Evolutionary conservation across 2,797 vertebrate genomes (phyloP), one percentile per base, ranked within the genome.

Genomic region (Ispidina lecontei): DNA sequence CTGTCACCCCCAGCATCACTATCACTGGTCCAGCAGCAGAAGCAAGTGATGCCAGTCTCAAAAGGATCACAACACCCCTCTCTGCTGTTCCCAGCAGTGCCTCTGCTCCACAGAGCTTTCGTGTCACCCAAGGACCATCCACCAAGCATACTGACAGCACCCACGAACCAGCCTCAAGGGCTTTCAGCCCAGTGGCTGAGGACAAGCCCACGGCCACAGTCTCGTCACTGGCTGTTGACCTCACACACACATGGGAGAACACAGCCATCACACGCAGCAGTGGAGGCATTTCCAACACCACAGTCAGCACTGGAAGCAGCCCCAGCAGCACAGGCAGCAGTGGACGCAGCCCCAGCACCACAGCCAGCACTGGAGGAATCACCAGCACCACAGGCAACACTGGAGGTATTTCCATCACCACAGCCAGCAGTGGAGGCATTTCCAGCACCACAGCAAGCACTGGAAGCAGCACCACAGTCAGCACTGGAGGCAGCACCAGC

Each of bases 121-220:
- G 0, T 4, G 16, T 43, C 49, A 33, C 77, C 18, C 19, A 1
- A 1, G 37, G 26, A 9, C n/a, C 18, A 20, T 29, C 25, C 4
- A 1, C 28, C 10, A 39, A 58, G n/a, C 37, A 33, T 12, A 43
- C 47, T 0, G 2, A 43, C 9, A 37, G 29, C 14, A 62, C 15
- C 33, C 47, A 21, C 0, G 9, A 31, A 14, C 13, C 71, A 29
- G 17, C 8, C 9, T 25, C 2, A 0, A 29, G 13, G 18, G 5
- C 10, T 52, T 5, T 37, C 59, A 80, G 33, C 33, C 26, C 16
- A 4, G 33, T 19, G 1, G 1, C 37, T 41, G 64, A 41, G 20
- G 28, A 67, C 1, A 1, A 68, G 28, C n/a, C 44, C 60, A n/a
- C 0, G 0, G 14, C 22, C 2, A 4, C 28, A 7, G 7, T 14